These are phyloP conservation scores for Stegastes partitus DNA, from an alignment of 2,113 vertebrate species.

Conservation along the genomic window DNA sequence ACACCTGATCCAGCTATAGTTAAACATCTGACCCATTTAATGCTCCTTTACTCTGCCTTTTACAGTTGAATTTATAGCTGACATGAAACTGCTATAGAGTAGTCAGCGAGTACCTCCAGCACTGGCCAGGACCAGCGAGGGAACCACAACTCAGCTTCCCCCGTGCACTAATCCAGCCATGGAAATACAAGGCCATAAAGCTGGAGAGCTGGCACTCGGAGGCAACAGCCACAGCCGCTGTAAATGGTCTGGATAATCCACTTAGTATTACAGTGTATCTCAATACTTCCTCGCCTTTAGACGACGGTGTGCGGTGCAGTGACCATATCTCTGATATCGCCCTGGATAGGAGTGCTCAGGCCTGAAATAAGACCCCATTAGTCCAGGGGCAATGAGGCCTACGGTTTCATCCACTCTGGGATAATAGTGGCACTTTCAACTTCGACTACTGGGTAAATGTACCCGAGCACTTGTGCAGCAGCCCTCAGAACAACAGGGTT, in stretches of 20 bases:
- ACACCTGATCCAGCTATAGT: constrained; percentile 71
- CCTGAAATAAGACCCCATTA: constrained; percentile 23
- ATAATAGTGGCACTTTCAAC: neutral
- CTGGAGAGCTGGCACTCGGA: constrained; percentile 69
- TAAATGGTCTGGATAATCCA: constrained; percentile 80
- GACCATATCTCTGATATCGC: constrained; percentile 29
- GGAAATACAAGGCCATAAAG: constrained; percentile 81
- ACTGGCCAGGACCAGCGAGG: constrained; percentile 35
- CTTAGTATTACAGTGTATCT: constrained; percentile 66
- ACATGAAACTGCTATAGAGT: constrained; percentile 65
- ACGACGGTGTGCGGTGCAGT: constrained; percentile 24
- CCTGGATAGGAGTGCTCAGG: constrained; percentile 18
- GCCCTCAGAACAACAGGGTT: neutral
- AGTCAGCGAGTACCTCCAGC: constrained; percentile 46
- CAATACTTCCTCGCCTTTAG: constrained; percentile 6
- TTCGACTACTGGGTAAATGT: neutral
- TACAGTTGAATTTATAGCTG: constrained; percentile 75
- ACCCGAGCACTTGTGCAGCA: neutral
- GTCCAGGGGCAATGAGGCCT: neutral
- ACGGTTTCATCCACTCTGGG: neutral
- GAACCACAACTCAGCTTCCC: constrained; percentile 65
- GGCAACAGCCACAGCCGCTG: constrained; percentile 77
- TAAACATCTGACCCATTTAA: constrained; percentile 77
- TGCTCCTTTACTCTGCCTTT: constrained; percentile 65
- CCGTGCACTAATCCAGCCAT: constrained; percentile 75